A percentile compares a stretch with the other conserved stretches of the same genome.
Conservation (phyloP, 2,888 invertebrate genomes). For the Glomeris marginata region DNA sequence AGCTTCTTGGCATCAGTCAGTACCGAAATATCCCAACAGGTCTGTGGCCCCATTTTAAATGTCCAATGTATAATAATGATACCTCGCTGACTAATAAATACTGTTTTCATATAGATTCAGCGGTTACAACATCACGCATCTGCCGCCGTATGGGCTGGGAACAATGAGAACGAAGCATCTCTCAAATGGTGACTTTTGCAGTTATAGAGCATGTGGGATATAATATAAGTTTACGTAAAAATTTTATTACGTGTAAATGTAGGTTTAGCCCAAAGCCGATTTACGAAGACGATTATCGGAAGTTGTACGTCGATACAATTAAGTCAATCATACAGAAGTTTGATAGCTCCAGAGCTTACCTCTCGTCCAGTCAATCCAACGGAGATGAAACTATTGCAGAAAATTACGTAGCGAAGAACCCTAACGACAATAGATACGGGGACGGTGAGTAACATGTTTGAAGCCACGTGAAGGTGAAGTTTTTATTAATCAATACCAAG, state of each 20-base stretch:
- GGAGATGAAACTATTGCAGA: constrained; percentile 38
- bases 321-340: constrained; percentile 44
- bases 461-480: not conserved
- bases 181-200: constrained; percentile 35
- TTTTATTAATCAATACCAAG: too few species aligned
- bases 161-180: constrained; percentile 93
- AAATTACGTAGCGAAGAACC: constrained; percentile 33
- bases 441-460: constrained; percentile 26
- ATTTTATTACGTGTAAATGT: not conserved
- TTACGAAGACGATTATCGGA: constrained; percentile 54
- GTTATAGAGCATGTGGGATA: not conserved
- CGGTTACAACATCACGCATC: constrained; percentile 74
- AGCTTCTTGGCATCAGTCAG: constrained; percentile 57
- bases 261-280: constrained; percentile 41
- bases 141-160: constrained; percentile 78
- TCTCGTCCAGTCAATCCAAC: constrained; percentile 86
- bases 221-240: not conserved
- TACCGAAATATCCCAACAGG: constrained; percentile 64
- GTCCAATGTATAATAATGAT: not conserved
- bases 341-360: constrained; percentile 49
- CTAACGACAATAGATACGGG: constrained; percentile 34
- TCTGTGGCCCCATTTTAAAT: constrained; percentile 25
- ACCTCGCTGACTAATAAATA: not conserved
- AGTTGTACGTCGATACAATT: constrained; percentile 65
- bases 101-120: constrained; percentile 28